These are phyloP conservation scores for Muricea muricata DNA, from an alignment of 92 coral and sea anemone species.

Conservation along the genomic window DNA sequence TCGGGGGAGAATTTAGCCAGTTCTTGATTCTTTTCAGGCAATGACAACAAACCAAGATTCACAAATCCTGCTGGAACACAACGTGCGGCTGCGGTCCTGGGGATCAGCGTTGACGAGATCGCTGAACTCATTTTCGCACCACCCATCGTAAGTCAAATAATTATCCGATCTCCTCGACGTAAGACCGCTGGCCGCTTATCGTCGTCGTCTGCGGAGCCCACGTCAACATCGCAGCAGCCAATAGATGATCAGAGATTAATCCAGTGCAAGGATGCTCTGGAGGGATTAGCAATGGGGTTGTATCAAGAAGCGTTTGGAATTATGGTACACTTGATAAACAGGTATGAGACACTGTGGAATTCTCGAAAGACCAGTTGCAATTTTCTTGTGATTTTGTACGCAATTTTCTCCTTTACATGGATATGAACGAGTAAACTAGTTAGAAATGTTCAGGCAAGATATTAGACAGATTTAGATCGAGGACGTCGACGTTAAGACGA, in stretches of 20 bases:
- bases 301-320: slow-evolving; percentile 92
- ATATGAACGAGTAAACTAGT: too few species aligned
- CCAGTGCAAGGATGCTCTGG: slow-evolving; percentile 86
- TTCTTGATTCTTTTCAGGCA: slow-evolving; percentile 56
- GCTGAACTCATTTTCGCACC: slow-evolving; percentile 96
- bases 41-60: slow-evolving; percentile 93
- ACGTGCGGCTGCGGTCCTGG: slow-evolving; percentile 86
- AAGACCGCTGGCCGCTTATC: slow-evolving; percentile 69
- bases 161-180: slow-evolving; percentile 78
- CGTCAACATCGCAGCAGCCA: slow-evolving; percentile 79
- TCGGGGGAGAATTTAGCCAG: not conserved
- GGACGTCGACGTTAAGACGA: too few species aligned
- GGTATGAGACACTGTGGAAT: slow-evolving; percentile 40
- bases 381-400: not conserved
- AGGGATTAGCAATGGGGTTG: slow-evolving; percentile 93
- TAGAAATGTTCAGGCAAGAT: too few species aligned
- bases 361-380: not conserved
- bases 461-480: too few species aligned
- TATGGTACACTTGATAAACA: slow-evolving; percentile 82
- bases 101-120: slow-evolving; percentile 87
- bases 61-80: slow-evolving; percentile 95
- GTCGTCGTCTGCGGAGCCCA: slow-evolving; percentile 64
- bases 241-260: slow-evolving; percentile 50
- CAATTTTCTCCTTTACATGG: too few species aligned
- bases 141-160: slow-evolving; percentile 91